A percentile compares a stretch with the other conserved stretches of the same genome.
phyloP scores from a whole-genome alignment of 2,797 vertebrate species.

The Pangasius mekongensis region DNA sequence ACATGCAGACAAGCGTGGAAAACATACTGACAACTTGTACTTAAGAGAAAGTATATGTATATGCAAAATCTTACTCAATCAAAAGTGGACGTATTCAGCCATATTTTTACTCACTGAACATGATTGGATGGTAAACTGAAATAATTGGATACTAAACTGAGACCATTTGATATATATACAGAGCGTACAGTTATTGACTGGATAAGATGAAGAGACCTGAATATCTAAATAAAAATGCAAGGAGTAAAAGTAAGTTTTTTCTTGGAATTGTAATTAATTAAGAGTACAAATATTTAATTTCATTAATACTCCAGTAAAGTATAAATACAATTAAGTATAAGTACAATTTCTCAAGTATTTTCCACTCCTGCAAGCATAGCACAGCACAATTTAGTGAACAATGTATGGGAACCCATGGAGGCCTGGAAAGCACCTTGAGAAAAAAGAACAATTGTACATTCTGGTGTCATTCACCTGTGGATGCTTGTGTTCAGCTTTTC shows the following conservation, averaged over 20 bases:
- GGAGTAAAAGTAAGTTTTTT: not conserved
- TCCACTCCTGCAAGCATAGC: not conserved
- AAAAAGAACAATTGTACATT: not conserved
- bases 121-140: not conserved
- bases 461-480: not conserved
- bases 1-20: not conserved
- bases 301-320: not conserved
- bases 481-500: not conserved
- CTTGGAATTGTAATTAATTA: not conserved
- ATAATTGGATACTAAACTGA: no score
- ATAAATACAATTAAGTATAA: conserved; percentile 11
- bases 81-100: not conserved
- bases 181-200: not conserved
- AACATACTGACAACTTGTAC: not conserved
- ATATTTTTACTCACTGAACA: not conserved
- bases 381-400: conserved; percentile 21
- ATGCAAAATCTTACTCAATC: not conserved
- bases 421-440: not conserved
- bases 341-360: not conserved
- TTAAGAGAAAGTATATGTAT: not conserved
- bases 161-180: not conserved
- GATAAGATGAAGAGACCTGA: not conserved
- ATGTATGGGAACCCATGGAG: conserved; percentile 11
- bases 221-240: not conserved
- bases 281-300: not conserved